phyloP scores from a whole-genome alignment of 2,797 vertebrate species.

The Pogonophryne albipinna region DNA sequence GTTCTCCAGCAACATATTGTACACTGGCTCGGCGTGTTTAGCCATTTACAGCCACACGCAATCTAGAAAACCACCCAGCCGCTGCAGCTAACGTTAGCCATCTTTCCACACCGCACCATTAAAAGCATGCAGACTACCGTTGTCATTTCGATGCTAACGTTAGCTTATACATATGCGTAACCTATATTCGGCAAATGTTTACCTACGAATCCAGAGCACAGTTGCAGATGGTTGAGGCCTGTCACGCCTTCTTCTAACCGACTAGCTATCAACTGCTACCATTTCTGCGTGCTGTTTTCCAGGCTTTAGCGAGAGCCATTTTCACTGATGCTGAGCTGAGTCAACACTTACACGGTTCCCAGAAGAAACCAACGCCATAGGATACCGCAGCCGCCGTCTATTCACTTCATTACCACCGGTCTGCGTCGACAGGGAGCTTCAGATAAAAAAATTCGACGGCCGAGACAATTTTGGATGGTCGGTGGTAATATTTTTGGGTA shows the following conservation, averaged over 20 bases:
- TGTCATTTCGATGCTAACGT: conserved; percentile 34
- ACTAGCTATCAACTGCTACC: conserved; percentile 79
- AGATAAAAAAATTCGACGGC: conserved; percentile 63
- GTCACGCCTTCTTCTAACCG: conserved; percentile 83
- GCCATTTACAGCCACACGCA: conserved; percentile 56
- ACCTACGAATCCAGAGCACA: conserved; percentile 81
- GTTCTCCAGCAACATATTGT: conserved; percentile 56
- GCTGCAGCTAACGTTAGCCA: conserved; percentile 73
- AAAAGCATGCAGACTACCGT: conserved; percentile 33
- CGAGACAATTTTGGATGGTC: conserved; percentile 77
- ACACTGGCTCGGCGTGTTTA: conserved; percentile 48
- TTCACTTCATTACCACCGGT: conserved; percentile 36
- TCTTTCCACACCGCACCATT: conserved; percentile 19
- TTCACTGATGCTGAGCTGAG: conserved; percentile 80
- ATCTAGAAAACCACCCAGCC: conserved; percentile 39
- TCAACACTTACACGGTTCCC: conserved; percentile 58
- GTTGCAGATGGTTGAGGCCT: conserved; percentile 83
- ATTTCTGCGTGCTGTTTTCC: conserved; percentile 86
- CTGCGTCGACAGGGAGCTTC: conserved; percentile 41
- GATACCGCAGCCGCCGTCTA: conserved; percentile 49
- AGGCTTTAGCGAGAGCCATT: conserved; percentile 85
- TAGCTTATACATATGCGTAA: conserved; percentile 50
- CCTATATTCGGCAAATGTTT: conserved; percentile 71
- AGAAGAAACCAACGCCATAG: conserved; percentile 53
- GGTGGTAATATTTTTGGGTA: conserved; percentile 81